Percentiles rank a stretch among this genome's conserved stretches.
Conservation (phyloP, 2,797 vertebrate genomes). For the Urocyon cinereoargenteus region DNA sequence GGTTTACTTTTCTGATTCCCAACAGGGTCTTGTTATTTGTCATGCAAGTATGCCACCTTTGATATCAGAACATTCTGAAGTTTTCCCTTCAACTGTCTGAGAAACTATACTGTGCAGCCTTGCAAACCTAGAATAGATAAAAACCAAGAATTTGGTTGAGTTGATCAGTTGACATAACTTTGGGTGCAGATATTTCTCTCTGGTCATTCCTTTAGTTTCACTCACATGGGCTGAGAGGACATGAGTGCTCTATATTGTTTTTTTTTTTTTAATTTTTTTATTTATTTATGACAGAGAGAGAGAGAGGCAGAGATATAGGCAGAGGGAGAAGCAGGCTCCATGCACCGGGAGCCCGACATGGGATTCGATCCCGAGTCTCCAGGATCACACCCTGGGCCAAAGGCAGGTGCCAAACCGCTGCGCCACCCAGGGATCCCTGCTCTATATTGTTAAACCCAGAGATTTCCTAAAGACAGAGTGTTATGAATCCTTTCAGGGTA, state of each 20-base stretch:
- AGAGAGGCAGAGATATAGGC: too few relatives aligned
- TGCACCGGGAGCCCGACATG: too few relatives aligned
- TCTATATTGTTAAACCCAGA: not conserved
- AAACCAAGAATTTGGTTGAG: slow-evolving; percentile 15
- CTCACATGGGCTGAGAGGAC: not conserved
- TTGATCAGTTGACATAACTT: not conserved
- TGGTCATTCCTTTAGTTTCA: not conserved
- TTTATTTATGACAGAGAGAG: too few relatives aligned
- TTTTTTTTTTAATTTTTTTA: too few relatives aligned
- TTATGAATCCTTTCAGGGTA: not conserved
- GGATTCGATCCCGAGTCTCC: too few relatives aligned
- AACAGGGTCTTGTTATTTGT: not conserved
- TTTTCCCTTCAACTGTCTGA: not conserved
- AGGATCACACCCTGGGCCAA: too few relatives aligned
- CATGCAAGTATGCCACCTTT: not conserved
- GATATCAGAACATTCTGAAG: slow-evolving; percentile 42
- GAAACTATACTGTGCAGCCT: not conserved
- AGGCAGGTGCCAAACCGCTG: too few relatives aligned
- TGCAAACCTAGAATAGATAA: slow-evolving; percentile 11
- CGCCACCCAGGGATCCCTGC: too few relatives aligned
- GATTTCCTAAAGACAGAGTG: not conserved
- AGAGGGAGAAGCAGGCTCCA: too few relatives aligned
- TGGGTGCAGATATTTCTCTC: not conserved
- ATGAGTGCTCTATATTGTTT: not conserved
- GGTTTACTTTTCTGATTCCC: not conserved